These are phyloP conservation scores for Drosophila grimshawi DNA, from an alignment of 1,140 invertebrate genomes.

Conservation along the genomic window DNA sequence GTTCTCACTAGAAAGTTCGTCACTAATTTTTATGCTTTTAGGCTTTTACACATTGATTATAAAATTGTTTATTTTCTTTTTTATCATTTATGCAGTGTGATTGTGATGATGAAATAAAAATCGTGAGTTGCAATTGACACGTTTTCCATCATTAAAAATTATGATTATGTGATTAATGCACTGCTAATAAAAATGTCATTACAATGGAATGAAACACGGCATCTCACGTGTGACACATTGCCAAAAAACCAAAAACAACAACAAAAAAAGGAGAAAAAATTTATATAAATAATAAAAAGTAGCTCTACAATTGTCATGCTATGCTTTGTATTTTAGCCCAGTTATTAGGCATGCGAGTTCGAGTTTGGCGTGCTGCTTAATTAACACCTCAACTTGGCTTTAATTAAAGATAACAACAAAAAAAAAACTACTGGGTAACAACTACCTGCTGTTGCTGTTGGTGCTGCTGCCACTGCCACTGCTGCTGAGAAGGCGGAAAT, in stretches of 20 bases:
- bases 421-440: constrained; percentile 17
- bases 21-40: constrained; percentile 18
- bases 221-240: constrained; percentile 64
- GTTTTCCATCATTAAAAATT: constrained; percentile 77
- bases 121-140: constrained; percentile 57
- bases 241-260: constrained; percentile 43
- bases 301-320: neutral
- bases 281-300: constrained; percentile 2
- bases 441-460: constrained; percentile 5
- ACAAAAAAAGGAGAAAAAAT: constrained; percentile 1
- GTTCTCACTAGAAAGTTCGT: constrained; percentile 46
- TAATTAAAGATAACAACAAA: constrained; percentile 57
- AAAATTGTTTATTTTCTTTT: constrained; percentile 7
- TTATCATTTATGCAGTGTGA: constrained; percentile 31
- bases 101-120: constrained; percentile 13
- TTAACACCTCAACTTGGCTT: constrained; percentile 61
- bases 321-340: constrained; percentile 56
- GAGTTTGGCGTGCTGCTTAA: constrained; percentile 42
- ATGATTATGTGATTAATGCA: constrained; percentile 70
- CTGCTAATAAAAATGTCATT: constrained; percentile 63
- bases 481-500: constrained; percentile 67
- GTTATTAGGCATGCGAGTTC: constrained; percentile 66
- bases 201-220: constrained; percentile 47
- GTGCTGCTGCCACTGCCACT: constrained; percentile 26
- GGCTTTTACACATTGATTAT: neutral